Conservation (phyloP, 2,888 invertebrate genomes). For the Eutolmus rufibarbis region DNA sequence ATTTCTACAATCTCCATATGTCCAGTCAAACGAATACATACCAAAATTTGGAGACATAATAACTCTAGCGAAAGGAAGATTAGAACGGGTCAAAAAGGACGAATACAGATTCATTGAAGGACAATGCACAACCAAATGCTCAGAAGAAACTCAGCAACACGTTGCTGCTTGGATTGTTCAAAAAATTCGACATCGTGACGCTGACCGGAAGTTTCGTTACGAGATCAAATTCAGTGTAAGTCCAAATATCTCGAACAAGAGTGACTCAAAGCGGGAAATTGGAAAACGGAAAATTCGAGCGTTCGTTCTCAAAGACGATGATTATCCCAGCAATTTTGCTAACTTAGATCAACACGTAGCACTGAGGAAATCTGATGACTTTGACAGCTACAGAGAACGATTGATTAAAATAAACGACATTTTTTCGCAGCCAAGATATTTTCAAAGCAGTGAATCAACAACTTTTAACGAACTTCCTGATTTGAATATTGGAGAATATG, state of each 20-base stretch:
- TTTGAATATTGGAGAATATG: slow-evolving; percentile 60
- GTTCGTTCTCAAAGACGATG: slow-evolving; percentile 69
- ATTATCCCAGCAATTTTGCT: slow-evolving; percentile 59
- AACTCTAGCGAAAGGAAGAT: slow-evolving; percentile 70
- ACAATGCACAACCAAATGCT: slow-evolving; percentile 46
- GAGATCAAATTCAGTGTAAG: slow-evolving; percentile 75
- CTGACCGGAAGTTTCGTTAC: slow-evolving; percentile 65
- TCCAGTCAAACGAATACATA: slow-evolving; percentile 53
- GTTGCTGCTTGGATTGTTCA: slow-evolving; percentile 75
- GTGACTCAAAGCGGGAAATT: slow-evolving; percentile 61
- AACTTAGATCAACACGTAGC: slow-evolving; percentile 41
- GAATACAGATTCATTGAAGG: slow-evolving; percentile 68
- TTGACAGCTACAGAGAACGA: background rate
- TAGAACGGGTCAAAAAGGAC: slow-evolving; percentile 64
- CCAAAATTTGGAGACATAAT: slow-evolving; percentile 71
- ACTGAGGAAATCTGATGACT: slow-evolving; percentile 35
- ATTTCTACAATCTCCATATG: slow-evolving; percentile 56
- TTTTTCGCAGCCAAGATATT: slow-evolving; percentile 48
- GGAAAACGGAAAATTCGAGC: slow-evolving; percentile 67
- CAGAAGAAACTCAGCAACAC: slow-evolving; percentile 57
- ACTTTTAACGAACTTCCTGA: background rate
- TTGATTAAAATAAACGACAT: slow-evolving; percentile 43
- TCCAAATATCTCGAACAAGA: slow-evolving; percentile 58
- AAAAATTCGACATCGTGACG: slow-evolving; percentile 71
- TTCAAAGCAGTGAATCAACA: slow-evolving; percentile 14